Conservation (phyloP, 2,113 vertebrate genomes). For the Mus musculus region GRCm39 chr8:89585501-89586000, state of each 20-base stretch:
- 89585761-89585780: too few species aligned
- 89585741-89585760: too few species aligned
- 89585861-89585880: accelerated
- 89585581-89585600: neutral
- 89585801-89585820: neutral
- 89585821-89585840: neutral
- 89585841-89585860: accelerated
- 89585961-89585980: neutral
- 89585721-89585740: too few species aligned
- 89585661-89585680: too few species aligned
- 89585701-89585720: too few species aligned
- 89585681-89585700: too few species aligned
- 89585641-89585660: too few species aligned
- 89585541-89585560: neutral
- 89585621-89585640: neutral
- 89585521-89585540: neutral
- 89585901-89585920: too few species aligned
- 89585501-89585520: neutral
- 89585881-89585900: neutral
- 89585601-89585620: neutral
- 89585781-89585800: too few species aligned
- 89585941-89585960: too few species aligned
- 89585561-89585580: neutral
- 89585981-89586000: neutral
- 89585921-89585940: neutral